These are phyloP conservation scores for Agrypnus murinus DNA, from an alignment of 2,888 invertebrate genomes.

Conservation along the genomic window DNA sequence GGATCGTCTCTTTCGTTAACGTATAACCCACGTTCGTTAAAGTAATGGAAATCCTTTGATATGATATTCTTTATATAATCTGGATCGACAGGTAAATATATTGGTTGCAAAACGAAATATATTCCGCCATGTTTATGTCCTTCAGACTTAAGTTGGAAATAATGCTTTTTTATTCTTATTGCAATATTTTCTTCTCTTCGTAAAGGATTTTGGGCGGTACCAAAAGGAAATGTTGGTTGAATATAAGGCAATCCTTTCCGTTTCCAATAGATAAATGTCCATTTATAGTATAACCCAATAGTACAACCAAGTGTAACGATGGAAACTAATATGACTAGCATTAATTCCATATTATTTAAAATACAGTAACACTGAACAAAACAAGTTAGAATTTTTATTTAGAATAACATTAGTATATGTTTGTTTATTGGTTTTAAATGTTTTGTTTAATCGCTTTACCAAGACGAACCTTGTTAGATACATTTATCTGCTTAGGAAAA, in stretches of 20 bases:
- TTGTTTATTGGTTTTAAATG: too few relatives aligned
- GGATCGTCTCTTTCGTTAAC: slow-evolving; percentile 74
- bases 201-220: slow-evolving; percentile 51
- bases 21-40: slow-evolving; percentile 76
- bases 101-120: slow-evolving; percentile 35
- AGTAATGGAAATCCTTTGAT: slow-evolving; percentile 75
- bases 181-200: slow-evolving; percentile 35
- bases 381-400: too few relatives aligned
- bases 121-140: slow-evolving; percentile 12
- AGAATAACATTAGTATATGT: too few relatives aligned
- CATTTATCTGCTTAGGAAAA: too few relatives aligned
- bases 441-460: too few relatives aligned
- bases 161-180: slow-evolving; percentile 33
- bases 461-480: too few relatives aligned
- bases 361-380: too few relatives aligned
- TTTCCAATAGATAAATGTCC: slow-evolving; percentile 52
- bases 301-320: too few relatives aligned
- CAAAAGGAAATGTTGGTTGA: slow-evolving; percentile 57
- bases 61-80: slow-evolving; percentile 68
- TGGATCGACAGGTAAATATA: slow-evolving; percentile 45
- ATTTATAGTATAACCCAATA: slow-evolving; percentile 33
- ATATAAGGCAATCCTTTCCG: slow-evolving; percentile 40
- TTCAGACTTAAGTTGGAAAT: slow-evolving; percentile 31
- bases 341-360: too few relatives aligned
- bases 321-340: too few relatives aligned